phyloP scores from a whole-genome alignment of 2,113 vertebrate species.

The Pterocles gutturalis region DNA sequence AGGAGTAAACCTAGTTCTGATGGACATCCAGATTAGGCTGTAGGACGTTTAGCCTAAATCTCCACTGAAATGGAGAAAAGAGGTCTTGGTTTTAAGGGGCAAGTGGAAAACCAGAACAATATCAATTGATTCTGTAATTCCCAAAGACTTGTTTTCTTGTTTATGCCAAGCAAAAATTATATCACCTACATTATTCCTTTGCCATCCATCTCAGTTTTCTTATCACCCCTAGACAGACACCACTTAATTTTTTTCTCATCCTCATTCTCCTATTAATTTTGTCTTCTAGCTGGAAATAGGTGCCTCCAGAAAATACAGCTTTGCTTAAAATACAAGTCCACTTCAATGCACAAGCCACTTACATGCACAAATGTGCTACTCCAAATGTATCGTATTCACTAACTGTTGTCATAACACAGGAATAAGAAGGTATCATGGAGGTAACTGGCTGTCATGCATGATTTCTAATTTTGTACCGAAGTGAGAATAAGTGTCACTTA shows the following conservation, averaged over 20 bases:
- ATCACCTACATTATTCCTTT: not conserved
- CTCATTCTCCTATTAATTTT: not conserved
- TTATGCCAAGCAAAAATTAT: not conserved
- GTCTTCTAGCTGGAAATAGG: not conserved
- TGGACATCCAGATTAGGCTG: not conserved
- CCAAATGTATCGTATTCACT: not conserved
- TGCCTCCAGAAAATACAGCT: not conserved
- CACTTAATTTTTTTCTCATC: not conserved
- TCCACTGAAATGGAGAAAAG: not conserved
- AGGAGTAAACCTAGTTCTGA: not conserved
- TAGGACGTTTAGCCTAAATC: not conserved
- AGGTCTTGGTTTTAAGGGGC: not conserved
- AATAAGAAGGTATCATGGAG: not conserved
- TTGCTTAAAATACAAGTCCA: not conserved
- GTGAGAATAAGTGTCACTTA: not conserved
- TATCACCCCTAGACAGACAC: not conserved
- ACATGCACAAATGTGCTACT: not conserved
- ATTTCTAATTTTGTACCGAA: not conserved
- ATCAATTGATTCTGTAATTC: not conserved
- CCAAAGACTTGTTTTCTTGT: not conserved
- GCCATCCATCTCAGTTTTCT: not conserved
- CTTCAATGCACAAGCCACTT: not conserved
- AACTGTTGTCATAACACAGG: not conserved
- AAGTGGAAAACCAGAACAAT: not conserved
- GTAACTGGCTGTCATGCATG: not conserved